A percentile compares a stretch with the other conserved stretches of the same genome.
Conservation (phyloP, 2,888 invertebrate genomes). For the Zhengitettix transpicula region DNA sequence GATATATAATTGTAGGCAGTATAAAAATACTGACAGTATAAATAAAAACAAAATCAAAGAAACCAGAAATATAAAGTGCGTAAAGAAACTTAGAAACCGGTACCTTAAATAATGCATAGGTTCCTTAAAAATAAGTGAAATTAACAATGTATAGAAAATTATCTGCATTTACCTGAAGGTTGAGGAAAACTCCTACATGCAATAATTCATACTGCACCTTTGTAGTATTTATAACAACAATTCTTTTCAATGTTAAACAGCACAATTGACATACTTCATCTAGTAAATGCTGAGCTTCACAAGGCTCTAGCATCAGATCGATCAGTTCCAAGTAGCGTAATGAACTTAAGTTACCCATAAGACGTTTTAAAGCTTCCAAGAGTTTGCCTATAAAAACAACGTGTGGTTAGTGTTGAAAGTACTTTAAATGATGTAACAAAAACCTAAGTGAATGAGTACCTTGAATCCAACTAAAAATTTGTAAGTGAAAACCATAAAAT, state of each 20-base stretch:
- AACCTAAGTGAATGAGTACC: too few species aligned
- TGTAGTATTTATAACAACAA: conserved; percentile 59
- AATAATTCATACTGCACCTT: conserved; percentile 49
- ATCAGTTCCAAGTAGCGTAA: conserved; percentile 47
- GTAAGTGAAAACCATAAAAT: too few species aligned
- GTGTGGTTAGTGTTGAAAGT: too few species aligned
- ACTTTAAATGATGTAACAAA: too few species aligned
- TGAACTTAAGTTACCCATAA: conserved; percentile 47
- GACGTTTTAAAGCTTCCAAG: conserved; percentile 43
- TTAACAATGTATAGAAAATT: neutral
- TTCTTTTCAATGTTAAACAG: conserved; percentile 38
- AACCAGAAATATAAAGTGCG: too few species aligned
- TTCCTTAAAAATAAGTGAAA: too few species aligned
- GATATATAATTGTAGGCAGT: too few species aligned
- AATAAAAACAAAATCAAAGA: too few species aligned
- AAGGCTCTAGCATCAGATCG: conserved; percentile 55
- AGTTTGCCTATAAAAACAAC: conserved; percentile 32
- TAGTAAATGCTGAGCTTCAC: conserved; percentile 50
- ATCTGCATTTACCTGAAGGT: conserved; percentile 38
- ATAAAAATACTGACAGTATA: too few species aligned
- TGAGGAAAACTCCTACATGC: conserved; percentile 59
- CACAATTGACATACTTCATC: conserved; percentile 53
- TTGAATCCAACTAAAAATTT: too few species aligned
- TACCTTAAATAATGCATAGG: too few species aligned
- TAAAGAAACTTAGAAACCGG: too few species aligned